Base-by-base conservation (phyloP, 2,113 vertebrate species). In the Parus major region DNA sequence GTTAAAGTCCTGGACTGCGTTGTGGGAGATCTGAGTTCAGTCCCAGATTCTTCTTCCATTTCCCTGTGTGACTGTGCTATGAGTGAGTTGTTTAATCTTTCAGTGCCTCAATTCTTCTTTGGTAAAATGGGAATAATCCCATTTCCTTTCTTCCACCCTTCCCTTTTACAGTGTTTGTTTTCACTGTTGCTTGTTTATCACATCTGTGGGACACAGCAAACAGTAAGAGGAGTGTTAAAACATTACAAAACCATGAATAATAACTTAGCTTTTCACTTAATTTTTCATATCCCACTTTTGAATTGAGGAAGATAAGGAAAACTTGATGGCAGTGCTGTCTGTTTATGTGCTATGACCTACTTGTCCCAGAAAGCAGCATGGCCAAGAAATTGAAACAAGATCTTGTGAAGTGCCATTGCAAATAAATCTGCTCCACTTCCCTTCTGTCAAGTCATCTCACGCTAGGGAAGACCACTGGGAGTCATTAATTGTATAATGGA, bases 351-450 rank as follows among this genome's bases (percentile, higher is more conserved):
- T 84, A 5, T 65, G 88, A 94, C 82, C 93, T 92, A 41, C 82
- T 93, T 92, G 79, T 94, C 86, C 85, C 92, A 93, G 92, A 91
- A 92, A 97, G 88, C 57, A 33, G 41, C 20, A 42, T 15, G 82
- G 81, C 81, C 91, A 91, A 79, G 96, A 92, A 96, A 94, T 93
- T 95, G 95, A 95, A 96, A 96, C 82, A 96, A 96, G 95, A 96
- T 73, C 95, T 92, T 79, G 61, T 79, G 69, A 94, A 95, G 93
- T 94, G 93, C 94, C 93, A 94, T 90, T 90, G 96, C 94, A 94
- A 94, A 94, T 97, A 97, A 96, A 97, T 97, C 94, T 96, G 93
- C 77, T 96, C 90, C 19, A 92, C 92, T 95, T 95, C 96, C 96
- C 93, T 78, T 92, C 93, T 95, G 95, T 96, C 93, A 93, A 95